Evolutionary conservation across 2,797 vertebrate species (phyloP), one percentile per base, ranked within the genome.

Genomic region (Tolypeutes matacus): DNA sequence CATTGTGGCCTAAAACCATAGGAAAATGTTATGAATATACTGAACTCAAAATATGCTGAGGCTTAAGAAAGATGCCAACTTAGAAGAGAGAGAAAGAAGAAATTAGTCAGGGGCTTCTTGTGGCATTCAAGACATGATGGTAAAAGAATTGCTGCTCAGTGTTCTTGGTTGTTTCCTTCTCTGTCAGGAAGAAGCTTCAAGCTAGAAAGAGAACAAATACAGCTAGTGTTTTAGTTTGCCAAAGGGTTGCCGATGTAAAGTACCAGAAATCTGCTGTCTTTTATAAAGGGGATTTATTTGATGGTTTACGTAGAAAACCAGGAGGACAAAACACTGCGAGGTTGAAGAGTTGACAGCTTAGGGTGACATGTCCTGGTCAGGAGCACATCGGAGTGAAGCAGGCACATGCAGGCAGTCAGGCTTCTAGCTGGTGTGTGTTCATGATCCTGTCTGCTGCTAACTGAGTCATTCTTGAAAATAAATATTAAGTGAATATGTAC

Each of bases 61-160:
- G 18, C 23, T 83, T 91, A 49, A 93, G 86, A 73, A 84, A 49
- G 49, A 93, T 69, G 51, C 36, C 65, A 72, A 84, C 56, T 46
- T 60, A n/a, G 72, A 87, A 34, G 49, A 86, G 36, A 70, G 36
- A 36, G 4, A 70, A 77, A 72, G 72, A 51, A 73, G 53, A 21
- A 87, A 51, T 78, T 39, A 39, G 39, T 39, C 39, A 14, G 39
- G 49, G 56, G n/a, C 31, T n/a, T 0, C 18, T 46, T 78, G 56
- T 23, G 64, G 51, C 31, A 5, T 25, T 13, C 39, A 25, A 72
- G 1, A 42, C 9, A 53, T 39, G 65, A 27, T n/a, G 49, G 34
- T 4, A 91, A 83, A n/a, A 67, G 70, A 70, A 77, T 3, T 39
- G 46, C 15, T 78, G 4, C 65, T 84, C 39, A 46, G 1, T n/a